Conservation (phyloP, 37 sponge, comb jelly and placozoan genomes). For the Cliona cf. orientalis region DNA sequence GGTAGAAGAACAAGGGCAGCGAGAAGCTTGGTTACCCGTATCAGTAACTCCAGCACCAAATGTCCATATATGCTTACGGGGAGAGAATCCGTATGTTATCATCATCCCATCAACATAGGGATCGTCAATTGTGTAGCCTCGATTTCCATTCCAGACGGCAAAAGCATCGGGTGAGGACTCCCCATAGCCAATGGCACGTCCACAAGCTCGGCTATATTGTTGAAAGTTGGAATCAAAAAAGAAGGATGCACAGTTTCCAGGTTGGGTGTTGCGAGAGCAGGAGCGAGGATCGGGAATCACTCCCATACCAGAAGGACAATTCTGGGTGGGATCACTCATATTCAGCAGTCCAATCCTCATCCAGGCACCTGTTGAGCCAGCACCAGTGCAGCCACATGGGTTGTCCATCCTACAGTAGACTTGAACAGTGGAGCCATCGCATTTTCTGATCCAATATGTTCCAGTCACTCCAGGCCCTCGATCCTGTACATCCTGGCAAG, state of each 20-base stretch:
- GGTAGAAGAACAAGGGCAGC: slow-evolving; percentile 1
- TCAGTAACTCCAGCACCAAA: slow-evolving; percentile 2
- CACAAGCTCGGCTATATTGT: slow-evolving; percentile 9
- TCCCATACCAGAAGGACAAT: slow-evolving; percentile 10
- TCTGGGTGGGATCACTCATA: slow-evolving; percentile 18
- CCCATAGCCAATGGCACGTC: slow-evolving; percentile 10
- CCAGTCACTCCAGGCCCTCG: neutral
- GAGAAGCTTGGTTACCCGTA: neutral
- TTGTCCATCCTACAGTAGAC: neutral
- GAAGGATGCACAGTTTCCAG: neutral
- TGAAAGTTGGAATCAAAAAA: neutral
- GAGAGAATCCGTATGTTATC: neutral
- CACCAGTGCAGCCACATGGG: neutral
- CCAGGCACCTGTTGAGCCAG: slow-evolving; percentile 47
- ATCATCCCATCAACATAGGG: slow-evolving; percentile 1
- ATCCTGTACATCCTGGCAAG: neutral
- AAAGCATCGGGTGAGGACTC: slow-evolving; percentile 12
- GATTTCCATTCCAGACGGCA: neutral
- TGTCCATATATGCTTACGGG: slow-evolving; percentile 11
- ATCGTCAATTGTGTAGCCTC: neutral
- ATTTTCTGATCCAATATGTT: neutral
- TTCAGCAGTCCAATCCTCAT: slow-evolving; percentile 40
- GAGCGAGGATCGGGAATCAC: neutral
- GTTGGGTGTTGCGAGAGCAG: too few relatives aligned
- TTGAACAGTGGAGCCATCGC: neutral